Percentiles rank a stretch among this genome's conserved stretches.
Evolutionary conservation across 2,888 invertebrate species (phyloP).

Genomic region (Epirrhoe alternata): DNA sequence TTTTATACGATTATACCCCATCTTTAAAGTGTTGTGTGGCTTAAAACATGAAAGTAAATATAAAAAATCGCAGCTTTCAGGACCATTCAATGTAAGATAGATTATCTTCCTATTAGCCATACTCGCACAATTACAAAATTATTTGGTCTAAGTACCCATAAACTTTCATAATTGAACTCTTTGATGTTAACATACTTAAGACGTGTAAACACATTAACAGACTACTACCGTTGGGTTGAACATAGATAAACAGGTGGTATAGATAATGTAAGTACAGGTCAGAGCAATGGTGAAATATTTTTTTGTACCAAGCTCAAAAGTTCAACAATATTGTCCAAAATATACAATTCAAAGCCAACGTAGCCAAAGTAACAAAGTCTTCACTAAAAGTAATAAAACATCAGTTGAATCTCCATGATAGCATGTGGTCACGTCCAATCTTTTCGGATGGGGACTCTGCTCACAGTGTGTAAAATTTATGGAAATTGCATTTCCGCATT

Average conservation of each 20-base stretch:
- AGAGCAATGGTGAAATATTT: neutral
- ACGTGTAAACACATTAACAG: neutral
- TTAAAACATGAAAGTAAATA: too few species aligned
- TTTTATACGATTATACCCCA: neutral
- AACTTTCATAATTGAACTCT: neutral
- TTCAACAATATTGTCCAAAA: neutral
- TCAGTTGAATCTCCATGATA: slow-evolving; percentile 46
- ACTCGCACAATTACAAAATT: too few species aligned
- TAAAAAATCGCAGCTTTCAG: too few species aligned
- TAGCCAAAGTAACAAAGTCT: slow-evolving; percentile 31
- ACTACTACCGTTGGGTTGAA: neutral
- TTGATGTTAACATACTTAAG: neutral
- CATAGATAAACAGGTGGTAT: neutral
- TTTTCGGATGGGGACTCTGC: slow-evolving; percentile 76
- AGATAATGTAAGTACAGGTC: neutral
- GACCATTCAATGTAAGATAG: too few species aligned
- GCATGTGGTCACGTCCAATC: slow-evolving; percentile 77
- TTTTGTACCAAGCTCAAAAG: too few species aligned
- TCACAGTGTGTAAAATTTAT: slow-evolving; percentile 83
- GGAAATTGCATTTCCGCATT: slow-evolving; percentile 83
- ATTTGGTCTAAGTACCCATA: too few species aligned
- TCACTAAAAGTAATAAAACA: slow-evolving; percentile 53
- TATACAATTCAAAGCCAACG: slow-evolving; percentile 1
- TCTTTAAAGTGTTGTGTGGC: too few species aligned
- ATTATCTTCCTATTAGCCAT: too few species aligned